Evolutionary conservation across 2,888 invertebrate species (phyloP), one percentile per base, ranked within the genome.

Genomic region (Arctia plantaginis): DNA sequence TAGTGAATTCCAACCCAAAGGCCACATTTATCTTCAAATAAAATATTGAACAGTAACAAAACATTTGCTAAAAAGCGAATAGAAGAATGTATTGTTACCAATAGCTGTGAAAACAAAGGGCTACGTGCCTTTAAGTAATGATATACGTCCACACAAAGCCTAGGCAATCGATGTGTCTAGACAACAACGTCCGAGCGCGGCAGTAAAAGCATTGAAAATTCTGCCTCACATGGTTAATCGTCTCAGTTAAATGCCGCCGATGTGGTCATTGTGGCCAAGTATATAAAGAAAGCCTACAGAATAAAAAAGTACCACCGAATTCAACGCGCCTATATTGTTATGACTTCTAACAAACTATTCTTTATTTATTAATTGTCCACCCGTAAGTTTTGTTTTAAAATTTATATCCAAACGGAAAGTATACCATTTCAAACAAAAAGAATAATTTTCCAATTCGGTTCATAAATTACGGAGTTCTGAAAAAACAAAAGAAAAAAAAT

Each of bases 81-180:
- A 7, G 20, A 51, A 1, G 13, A 59, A 59, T 4, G 27, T 15
- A 59, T 15, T 33, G 71, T 78, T 35, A 79, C 71, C 79, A 86
- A 82, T 85, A 85, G 82, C 77, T 84, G 81, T 86, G 84, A 79
- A 86, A 86, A 86, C 85, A 87, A 87, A 86, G 82, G 83, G 82
- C 73, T 77, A 77, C 51, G 76, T 78, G 84, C 74, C 78, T 77
- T 79, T 91, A 91, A 91, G 87, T 89, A 90, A 92, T 91, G 90
- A 90, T 85, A 82, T 74, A 64, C 77, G 79, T 80, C 81, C 78
- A 83, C 80, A 86, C 78, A 88, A 88, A 89, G 87, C 88, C 82
- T 81, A 86, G 85, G 82, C 86, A 94, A 95, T 95, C 95, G 95
- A 95, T 95, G 90, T 89, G 95, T 94, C 95, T 95, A 95, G 95